A percentile compares a stretch with the other conserved stretches of the same genome.
These are phyloP conservation scores for Aproaerema taeniolella DNA, from an alignment of 2,888 invertebrate genomes.

Conservation along the genomic window DNA sequence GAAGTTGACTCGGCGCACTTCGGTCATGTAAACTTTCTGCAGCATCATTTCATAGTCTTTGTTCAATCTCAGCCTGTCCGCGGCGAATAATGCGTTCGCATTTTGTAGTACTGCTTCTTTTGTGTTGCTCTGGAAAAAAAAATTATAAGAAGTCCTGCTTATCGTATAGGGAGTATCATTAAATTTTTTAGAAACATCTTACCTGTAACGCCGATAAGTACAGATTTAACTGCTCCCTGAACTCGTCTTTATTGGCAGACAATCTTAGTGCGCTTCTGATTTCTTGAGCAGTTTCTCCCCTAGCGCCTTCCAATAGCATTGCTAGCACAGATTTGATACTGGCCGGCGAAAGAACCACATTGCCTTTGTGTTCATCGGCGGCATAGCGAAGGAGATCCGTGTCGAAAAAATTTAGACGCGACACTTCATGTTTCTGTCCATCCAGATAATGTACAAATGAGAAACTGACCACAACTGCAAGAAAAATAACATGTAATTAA, in stretches of 20 bases:
- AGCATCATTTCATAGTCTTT: slow-evolving; percentile 61
- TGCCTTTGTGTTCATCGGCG: slow-evolving; percentile 57
- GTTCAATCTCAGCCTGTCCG: slow-evolving; percentile 50
- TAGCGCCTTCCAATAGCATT: slow-evolving; percentile 80
- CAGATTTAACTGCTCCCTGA: slow-evolving; percentile 47
- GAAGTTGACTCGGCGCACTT: slow-evolving; percentile 71
- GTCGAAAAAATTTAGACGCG: slow-evolving; percentile 74
- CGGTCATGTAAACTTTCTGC: slow-evolving; percentile 65
- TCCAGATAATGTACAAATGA: slow-evolving; percentile 24
- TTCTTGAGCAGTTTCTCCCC: slow-evolving; percentile 75
- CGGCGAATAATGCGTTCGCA: slow-evolving; percentile 69
- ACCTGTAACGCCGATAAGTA: slow-evolving; percentile 50
- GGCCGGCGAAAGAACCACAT: slow-evolving; percentile 81
- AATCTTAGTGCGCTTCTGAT: slow-evolving; percentile 76
- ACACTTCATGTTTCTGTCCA: slow-evolving; percentile 24
- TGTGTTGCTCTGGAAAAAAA: slow-evolving; percentile 46
- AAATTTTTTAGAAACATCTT: too few relatives aligned
- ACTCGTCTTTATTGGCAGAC: slow-evolving; percentile 46
- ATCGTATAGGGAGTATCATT: too few relatives aligned
- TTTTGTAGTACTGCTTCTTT: slow-evolving; percentile 49
- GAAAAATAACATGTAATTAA: too few relatives aligned
- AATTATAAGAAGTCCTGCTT: too few relatives aligned
- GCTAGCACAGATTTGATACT: slow-evolving; percentile 80
- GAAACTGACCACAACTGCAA: neutral
- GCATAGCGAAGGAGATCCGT: slow-evolving; percentile 69